Conservation (phyloP, 2,113 vertebrate species). For the Mesoclemmys tuberculata region DNA sequence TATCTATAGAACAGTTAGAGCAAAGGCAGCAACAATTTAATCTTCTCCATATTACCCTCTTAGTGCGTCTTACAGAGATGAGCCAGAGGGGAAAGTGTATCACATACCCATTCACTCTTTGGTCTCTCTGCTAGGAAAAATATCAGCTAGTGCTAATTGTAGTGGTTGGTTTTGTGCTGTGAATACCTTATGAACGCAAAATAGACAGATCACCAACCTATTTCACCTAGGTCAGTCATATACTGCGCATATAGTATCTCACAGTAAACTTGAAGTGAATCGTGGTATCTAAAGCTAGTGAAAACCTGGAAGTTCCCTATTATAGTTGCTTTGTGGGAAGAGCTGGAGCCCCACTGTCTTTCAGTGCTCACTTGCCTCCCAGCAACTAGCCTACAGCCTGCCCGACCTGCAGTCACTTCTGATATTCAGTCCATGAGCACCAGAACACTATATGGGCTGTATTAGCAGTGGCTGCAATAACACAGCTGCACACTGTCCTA, state of each 20-base stretch:
- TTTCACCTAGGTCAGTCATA: not conserved
- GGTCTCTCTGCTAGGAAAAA: not conserved
- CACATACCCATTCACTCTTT: not conserved
- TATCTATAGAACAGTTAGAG: not conserved
- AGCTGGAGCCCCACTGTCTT: not conserved
- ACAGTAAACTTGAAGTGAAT: not conserved
- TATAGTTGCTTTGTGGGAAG: not conserved
- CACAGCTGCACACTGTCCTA: not conserved
- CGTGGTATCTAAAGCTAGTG: not conserved
- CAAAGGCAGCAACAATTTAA: not conserved
- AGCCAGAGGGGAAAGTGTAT: not conserved
- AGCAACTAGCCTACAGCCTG: not conserved
- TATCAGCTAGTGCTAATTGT: not conserved
- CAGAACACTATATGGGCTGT: not conserved
- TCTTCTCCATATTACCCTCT: not conserved
- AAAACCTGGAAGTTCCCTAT: not conserved
- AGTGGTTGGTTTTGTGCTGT: not conserved
- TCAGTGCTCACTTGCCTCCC: not conserved
- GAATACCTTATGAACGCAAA: not conserved
- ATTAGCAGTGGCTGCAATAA: not conserved
- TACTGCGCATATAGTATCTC: not conserved
- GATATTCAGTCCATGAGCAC: not conserved
- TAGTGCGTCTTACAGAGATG: rapidly evolving
- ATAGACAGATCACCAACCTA: not conserved
- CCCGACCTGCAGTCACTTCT: not conserved